A percentile compares a stretch with the other conserved stretches of the same genome.
These are phyloP conservation scores for Hemicentrotus pulcherrimus DNA, from an alignment of 35 echinoderm and acorn worm species.

Conservation along the genomic window DNA sequence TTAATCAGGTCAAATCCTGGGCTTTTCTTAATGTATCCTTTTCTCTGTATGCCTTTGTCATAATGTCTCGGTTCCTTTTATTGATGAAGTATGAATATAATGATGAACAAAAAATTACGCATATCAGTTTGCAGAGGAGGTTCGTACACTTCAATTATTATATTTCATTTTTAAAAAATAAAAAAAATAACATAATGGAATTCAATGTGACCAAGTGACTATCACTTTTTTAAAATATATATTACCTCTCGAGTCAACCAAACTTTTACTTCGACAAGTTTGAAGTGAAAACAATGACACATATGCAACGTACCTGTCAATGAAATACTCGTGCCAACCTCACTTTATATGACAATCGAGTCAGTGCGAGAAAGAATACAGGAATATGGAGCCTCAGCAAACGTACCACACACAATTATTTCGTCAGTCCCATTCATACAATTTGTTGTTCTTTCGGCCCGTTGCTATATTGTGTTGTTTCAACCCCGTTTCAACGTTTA, in stretches of 20 bases:
- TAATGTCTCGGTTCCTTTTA: too few relatives aligned
- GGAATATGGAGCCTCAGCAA: too few relatives aligned
- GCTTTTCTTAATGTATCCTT: too few relatives aligned
- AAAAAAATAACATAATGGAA: background rate
- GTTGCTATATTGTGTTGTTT: background rate
- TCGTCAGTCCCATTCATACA: background rate
- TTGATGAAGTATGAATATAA: too few relatives aligned
- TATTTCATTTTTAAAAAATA: background rate
- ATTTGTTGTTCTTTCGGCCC: conserved; percentile 3
- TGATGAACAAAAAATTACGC: too few relatives aligned
- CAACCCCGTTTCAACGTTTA: too few relatives aligned
- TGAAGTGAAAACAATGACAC: background rate
- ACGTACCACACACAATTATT: background rate
- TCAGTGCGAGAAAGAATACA: background rate
- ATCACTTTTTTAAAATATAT: background rate
- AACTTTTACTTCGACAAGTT: background rate
- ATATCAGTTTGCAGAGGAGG: background rate
- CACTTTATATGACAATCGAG: background rate
- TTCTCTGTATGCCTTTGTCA: too few relatives aligned
- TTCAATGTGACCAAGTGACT: background rate
- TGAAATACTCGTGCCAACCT: background rate
- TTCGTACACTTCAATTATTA: background rate
- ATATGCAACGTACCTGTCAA: background rate
- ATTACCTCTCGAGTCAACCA: background rate
- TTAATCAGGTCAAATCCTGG: too few relatives aligned